Base-by-base conservation (phyloP, 2,113 vertebrate species). In the Tringa solitaria region DNA sequence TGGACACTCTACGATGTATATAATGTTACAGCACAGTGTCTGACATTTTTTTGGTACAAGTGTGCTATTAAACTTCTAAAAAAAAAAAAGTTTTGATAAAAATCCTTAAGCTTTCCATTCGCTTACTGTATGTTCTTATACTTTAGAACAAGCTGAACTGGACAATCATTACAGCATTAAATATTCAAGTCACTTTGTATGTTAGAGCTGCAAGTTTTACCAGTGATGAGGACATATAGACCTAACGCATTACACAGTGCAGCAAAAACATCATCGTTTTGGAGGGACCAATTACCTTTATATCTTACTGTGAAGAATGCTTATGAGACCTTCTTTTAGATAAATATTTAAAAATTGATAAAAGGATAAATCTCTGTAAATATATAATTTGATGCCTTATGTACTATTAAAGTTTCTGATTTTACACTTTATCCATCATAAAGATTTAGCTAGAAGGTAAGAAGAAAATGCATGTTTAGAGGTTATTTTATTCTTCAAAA, bases 31-130 rank as follows among this genome's bases (percentile, higher is more conserved):
- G 97, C 98, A 98, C 97, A 98, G 97, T 97, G 97, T 91, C 98
- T 97, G 95, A 98, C 97, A 37, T 97, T 97, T 97, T 97, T 98
- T 98, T 98, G 98, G 98, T 98, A 98, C 87, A 97, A 97, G 94
- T 97, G 96, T 97, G 95, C 94, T 97, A 97, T 72, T 85, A 96
- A 96, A 88, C 83, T 92, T 88, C 54, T 61, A 50, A 60, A 86
- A 92, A 95, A 45, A 46, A 21, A 82, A 90, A 95, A 82, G 87
- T 60, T 59, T 88, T 95, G 84, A 82, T 78, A 96, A 72, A 97
- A 97, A 94, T 87, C 93, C 83, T 97, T 93, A 96, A 92, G 74
- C 88, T 94, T 94, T 96, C 73, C 50, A 94, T 97, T 89, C 96
- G 93, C 93, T 95, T 89, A 70, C 95, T 85, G 28, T 70, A 69